phyloP scores from a whole-genome alignment of 2,888 invertebrate species.

The Dendrolimus houi region DNA sequence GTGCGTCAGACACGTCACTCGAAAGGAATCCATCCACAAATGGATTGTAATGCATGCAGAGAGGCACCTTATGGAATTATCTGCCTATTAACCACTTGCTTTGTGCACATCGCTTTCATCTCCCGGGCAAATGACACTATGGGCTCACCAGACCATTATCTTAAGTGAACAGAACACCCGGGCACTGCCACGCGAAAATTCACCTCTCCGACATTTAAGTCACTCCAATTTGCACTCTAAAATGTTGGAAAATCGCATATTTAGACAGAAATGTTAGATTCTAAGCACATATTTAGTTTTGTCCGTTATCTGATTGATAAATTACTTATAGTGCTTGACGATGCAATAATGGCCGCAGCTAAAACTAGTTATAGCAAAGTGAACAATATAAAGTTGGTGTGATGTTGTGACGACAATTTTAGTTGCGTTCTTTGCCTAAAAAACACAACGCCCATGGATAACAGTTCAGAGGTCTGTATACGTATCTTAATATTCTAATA shows the following conservation, averaged over 20 bases:
- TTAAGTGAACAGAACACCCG: constrained; percentile 25
- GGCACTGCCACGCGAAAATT: neutral
- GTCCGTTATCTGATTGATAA: too few species aligned
- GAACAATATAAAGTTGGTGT: too few species aligned
- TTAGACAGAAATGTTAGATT: neutral
- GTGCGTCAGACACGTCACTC: constrained; percentile 16
- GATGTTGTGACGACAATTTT: too few species aligned
- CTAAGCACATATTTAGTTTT: too few species aligned
- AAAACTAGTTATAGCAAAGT: too few species aligned
- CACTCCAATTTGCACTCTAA: neutral
- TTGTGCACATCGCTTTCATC: constrained; percentile 56
- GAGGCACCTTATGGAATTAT: constrained; percentile 57
- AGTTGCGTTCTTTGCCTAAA: too few species aligned
- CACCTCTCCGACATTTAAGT: neutral
- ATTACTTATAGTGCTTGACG: too few species aligned
- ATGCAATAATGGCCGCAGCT: too few species aligned
- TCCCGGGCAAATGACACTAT: constrained; percentile 38
- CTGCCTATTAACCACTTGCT: constrained; percentile 71
- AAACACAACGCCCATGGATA: too few species aligned
- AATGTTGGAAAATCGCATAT: neutral
- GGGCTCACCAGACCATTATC: constrained; percentile 36
- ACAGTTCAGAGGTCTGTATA: too few species aligned
- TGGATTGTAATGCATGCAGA: constrained; percentile 54
- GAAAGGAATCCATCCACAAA: constrained; percentile 26
- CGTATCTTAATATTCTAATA: too few species aligned